phyloP scores from a whole-genome alignment of 1,140 invertebrate species.

The Agrilus planipennis region DNA sequence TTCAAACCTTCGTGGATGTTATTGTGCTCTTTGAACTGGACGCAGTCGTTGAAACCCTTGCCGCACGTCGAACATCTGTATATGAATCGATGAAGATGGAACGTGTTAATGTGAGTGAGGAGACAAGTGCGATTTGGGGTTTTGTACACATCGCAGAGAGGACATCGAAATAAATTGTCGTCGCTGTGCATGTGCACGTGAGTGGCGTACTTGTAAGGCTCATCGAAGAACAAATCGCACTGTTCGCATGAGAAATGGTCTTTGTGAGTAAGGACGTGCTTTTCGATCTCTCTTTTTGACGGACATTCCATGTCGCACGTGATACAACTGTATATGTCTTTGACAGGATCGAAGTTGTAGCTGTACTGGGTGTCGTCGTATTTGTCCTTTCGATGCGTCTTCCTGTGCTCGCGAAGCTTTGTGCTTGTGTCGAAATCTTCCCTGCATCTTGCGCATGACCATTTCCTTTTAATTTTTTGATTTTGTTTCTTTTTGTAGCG shows the following conservation, averaged over 20 bases:
- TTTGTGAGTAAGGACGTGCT: constrained; percentile 8
- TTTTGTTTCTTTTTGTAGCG: too few relatives aligned
- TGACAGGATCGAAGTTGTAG: background rate
- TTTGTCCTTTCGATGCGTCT: constrained; percentile 1
- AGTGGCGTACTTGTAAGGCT: constrained; percentile 5
- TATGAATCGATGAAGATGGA: constrained; percentile 29
- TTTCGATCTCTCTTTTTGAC: constrained; percentile 8
- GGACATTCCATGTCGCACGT: constrained; percentile 6
- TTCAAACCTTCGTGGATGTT: constrained; percentile 56
- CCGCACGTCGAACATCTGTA: constrained; percentile 39
- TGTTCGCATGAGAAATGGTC: constrained; percentile 3
- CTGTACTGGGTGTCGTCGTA: constrained; percentile 2
- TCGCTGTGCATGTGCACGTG: constrained; percentile 4
- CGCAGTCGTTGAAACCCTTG: constrained; percentile 34
- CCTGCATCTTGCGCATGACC: background rate
- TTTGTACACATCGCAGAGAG: constrained; percentile 19
- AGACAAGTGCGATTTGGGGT: constrained; percentile 18
- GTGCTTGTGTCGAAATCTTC: background rate
- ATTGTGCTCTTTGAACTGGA: constrained; percentile 39
- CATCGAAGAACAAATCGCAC: background rate
- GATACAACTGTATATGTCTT: constrained; percentile 1
- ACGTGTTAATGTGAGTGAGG: constrained; percentile 19
- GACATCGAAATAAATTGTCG: constrained; percentile 10
- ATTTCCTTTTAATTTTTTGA: background rate
- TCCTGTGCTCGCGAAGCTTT: background rate